Evolutionary conservation across 2,113 vertebrate genomes (phyloP).

Genomic region (Oxygymnocypris stewartii): DNA sequence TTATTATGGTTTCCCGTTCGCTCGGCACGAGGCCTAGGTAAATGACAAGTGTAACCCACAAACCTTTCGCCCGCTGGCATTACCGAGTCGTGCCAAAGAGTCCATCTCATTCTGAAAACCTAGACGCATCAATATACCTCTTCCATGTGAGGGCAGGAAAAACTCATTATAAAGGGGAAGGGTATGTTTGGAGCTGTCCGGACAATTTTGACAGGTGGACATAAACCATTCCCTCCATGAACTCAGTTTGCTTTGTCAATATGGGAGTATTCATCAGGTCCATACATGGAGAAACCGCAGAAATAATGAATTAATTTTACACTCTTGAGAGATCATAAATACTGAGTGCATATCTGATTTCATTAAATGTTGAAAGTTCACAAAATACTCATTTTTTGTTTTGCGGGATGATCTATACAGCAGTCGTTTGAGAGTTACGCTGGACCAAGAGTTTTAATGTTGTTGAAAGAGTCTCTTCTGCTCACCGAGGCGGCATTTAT

Average conservation of each 20-base stretch:
- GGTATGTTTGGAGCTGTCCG: slow-evolving; percentile 32
- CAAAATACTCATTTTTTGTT: background rate
- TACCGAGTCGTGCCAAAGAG: slow-evolving; percentile 10
- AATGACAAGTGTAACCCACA: slow-evolving; percentile 19
- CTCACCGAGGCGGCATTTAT: background rate
- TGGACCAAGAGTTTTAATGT: too few relatives aligned
- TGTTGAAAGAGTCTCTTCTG: background rate
- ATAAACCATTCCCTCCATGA: slow-evolving; percentile 31
- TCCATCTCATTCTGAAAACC: slow-evolving; percentile 20
- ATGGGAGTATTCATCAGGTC: slow-evolving; percentile 13
- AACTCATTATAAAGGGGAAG: slow-evolving; percentile 19
- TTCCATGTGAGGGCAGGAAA: slow-evolving; percentile 16
- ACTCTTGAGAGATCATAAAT: background rate
- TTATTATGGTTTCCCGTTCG: background rate
- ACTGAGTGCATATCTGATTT: background rate
- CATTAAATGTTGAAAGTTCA: background rate
- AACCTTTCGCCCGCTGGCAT: slow-evolving; percentile 12
- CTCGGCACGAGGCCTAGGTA: background rate
- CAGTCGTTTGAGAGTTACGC: too few relatives aligned
- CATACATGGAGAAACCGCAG: background rate
- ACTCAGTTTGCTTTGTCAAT: slow-evolving; percentile 27
- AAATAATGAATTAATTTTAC: background rate
- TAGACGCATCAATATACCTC: slow-evolving; percentile 38
- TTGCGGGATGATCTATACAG: background rate
- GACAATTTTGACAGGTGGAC: slow-evolving; percentile 30